Evolutionary conservation across 2,888 invertebrate genomes (phyloP).

Genomic region (Liodrosophila aerea): DNA sequence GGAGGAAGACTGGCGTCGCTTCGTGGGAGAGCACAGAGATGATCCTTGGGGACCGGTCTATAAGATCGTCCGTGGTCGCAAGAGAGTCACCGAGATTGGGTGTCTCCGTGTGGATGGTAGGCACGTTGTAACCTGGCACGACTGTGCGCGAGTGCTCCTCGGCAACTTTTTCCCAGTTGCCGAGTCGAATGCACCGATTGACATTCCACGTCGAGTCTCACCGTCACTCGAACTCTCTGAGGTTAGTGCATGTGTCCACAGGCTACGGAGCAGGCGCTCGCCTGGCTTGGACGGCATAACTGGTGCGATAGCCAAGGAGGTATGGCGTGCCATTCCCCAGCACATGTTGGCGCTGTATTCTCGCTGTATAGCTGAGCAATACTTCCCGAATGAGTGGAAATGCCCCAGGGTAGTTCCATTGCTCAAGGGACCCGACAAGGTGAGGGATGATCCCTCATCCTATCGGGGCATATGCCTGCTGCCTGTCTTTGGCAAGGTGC

Average conservation of each 20-base stretch:
- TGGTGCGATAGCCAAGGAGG: no score
- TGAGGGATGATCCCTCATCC: constrained; percentile 18
- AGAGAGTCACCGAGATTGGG: constrained; percentile 9
- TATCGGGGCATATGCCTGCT: constrained; percentile 27
- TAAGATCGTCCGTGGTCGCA: constrained; percentile 15
- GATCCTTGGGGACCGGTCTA: constrained; percentile 20
- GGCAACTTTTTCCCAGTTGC: constrained; percentile 14
- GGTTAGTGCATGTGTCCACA: no score
- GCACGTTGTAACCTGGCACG: constrained; percentile 19
- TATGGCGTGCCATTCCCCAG: no score
- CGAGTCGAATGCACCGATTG: background rate
- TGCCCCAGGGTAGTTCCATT: no score
- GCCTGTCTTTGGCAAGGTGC: constrained; percentile 31
- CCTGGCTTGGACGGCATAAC: no score
- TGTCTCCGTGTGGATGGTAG: constrained; percentile 6
- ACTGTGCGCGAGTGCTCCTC: constrained; percentile 20
- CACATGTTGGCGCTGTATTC: no score
- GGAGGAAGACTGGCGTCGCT: background rate
- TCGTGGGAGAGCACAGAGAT: constrained; percentile 10
- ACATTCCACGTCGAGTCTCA: background rate
- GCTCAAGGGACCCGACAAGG: constrained; percentile 18
- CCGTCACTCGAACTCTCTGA: constrained; percentile 15
- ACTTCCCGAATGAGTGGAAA: no score
- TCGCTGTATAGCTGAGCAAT: no score
- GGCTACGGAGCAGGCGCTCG: no score